Conservation (phyloP, 2,113 vertebrate genomes). For the Oryzias curvinotus region DNA sequence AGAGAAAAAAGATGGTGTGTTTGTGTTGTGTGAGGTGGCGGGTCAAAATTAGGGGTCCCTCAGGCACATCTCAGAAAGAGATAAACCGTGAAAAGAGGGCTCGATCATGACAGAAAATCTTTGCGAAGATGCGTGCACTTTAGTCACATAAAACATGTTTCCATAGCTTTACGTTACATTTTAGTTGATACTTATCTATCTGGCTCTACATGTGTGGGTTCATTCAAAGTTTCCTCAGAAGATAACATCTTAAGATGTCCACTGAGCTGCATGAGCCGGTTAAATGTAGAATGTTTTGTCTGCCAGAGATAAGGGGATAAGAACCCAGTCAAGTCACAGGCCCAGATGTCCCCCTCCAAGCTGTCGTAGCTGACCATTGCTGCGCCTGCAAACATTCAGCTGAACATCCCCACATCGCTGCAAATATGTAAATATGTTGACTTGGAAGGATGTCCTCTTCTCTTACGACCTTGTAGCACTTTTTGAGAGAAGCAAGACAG, state of each 20-base stretch:
- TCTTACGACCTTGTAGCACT: constrained; percentile 73
- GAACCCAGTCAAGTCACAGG: constrained; percentile 42
- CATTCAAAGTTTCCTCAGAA: constrained; percentile 38
- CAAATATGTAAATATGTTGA: constrained; percentile 86
- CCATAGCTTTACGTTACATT: constrained; percentile 8
- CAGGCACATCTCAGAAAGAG: constrained; percentile 52
- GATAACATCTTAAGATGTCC: constrained; percentile 59
- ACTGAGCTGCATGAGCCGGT: constrained; percentile 34
- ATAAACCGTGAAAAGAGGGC: constrained; percentile 39
- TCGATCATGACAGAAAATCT: constrained; percentile 40
- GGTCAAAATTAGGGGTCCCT: constrained; percentile 55
- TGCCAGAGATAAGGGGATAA: constrained; percentile 50
- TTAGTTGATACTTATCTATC: constrained; percentile 23
- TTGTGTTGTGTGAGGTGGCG: constrained; percentile 20
- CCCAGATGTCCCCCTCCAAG: constrained; percentile 71
- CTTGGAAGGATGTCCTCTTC: constrained; percentile 79
- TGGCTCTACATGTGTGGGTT: constrained; percentile 32
- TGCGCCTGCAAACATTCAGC: constrained; percentile 69
- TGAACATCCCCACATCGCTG: constrained; percentile 70
- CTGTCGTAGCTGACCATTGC: constrained; percentile 68
- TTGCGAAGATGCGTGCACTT: constrained; percentile 1
- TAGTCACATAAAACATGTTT: constrained; percentile 7
- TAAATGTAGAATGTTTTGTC: constrained; percentile 47
- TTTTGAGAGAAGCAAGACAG: constrained; percentile 73
- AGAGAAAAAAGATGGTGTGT: constrained; percentile 30